Base-by-base conservation (phyloP, 2,113 vertebrate genomes). In the Camelus bactrianus region DNA sequence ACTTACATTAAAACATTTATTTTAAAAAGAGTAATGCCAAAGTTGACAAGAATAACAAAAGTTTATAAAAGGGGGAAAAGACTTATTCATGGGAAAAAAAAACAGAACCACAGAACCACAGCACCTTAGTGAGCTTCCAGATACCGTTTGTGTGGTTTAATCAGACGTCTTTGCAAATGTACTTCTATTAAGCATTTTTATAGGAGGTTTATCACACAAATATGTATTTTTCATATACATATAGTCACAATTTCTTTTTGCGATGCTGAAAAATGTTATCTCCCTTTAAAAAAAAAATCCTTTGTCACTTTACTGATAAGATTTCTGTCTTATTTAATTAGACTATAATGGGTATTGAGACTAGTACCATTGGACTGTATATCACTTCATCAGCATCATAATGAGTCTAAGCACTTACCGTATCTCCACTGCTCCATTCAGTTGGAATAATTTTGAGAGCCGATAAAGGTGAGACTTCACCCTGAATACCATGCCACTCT, bases 271-370 rank as follows among this genome's bases (percentile, higher is more conserved):
- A 79, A 73, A 81, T 85, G 16, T 24, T 54, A 1, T n/a, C n/a
- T 81, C n/a, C 24, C 38, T 76, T 42, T 8, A 14, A n/a, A 83
- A 83, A 88, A 89, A 4, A 7, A 6, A 4, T 81, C 35, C 24
- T 76, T 38, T 67, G 26, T 54, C 81, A 28, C 32, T 89, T 88
- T 80, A 70, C 54, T 79, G 35, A 7, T 70, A 89, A 82, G 70
- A 67, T 54, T 96, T 86, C 72, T 77, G 38, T 64, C 38, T 64
- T 82, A 35, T 72, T 92, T 96, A 93, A 92, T 83, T 89, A 65
- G 54, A 54, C 19, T 50, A 32, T 30, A 70, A 0, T 81, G 81
- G 12, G 16, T 79, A 81, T 56, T 65, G 26, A 91, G 48, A 87
- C 35, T 28, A 82, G 28, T 48, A 20, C 70, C 60, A 2, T 32